Evolutionary conservation across 2,888 invertebrate genomes (phyloP), one percentile per base, ranked within the genome.

Genomic region (Drosophila aldrichi): DNA sequence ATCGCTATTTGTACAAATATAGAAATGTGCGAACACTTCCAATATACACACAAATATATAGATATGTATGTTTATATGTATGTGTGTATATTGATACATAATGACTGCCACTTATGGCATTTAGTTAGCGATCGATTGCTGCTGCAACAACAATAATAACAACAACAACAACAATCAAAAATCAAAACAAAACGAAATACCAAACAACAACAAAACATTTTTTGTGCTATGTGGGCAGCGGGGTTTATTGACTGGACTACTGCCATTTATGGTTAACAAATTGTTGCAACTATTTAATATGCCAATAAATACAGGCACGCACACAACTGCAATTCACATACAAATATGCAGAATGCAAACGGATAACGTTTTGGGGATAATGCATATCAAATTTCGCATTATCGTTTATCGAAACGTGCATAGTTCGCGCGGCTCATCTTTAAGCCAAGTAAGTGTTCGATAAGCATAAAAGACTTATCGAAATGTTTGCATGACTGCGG

Each of bases 221-320:
- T 59, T 34, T 22, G 36, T 52, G 46, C 25, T 65, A 70, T 78
- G 75, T 79, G 72, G 88, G 85, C 66, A 55, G 70, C 71, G 70
- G 69, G 70, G 81, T 81, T 82, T 88, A 84, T 88, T 85, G 85
- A 85, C 88, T 82, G 69, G 18, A 38, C 40, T 72, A 41, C 58
- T 29, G 56, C 88, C 88, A 80, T 88, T 80, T 86, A 86, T 75
- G 85, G 85, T 58, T 34, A 83, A 48, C 72, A 71, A 82, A 80
- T 72, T 83, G 78, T 74, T 82, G 82, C 81, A 88, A 76, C 70
- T 70, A 71, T 77, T 49, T 49, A 20, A 49, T 64, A 81, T 69
- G 49, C 65, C 65, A 69, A 54, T 54, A 67, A 64, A 16, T 44
- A 44, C 1, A 12, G 41, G 16, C 48, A 61, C 51, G 14, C 36